A percentile compares a stretch with the other conserved stretches of the same genome.
phyloP scores from a whole-genome alignment of 2,888 invertebrate genomes.

The Plebejus anna region DNA sequence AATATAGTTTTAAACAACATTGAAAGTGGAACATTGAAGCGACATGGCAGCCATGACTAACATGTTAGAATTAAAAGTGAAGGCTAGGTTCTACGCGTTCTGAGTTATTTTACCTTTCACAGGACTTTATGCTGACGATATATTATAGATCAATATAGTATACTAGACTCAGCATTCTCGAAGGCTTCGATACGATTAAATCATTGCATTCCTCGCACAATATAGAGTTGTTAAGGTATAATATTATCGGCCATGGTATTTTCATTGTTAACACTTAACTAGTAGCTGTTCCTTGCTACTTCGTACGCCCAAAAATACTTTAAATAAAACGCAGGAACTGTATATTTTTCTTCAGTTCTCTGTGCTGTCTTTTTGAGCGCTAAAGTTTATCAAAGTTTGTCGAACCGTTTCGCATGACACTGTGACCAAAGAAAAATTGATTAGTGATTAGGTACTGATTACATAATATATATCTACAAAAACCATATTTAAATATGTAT shows the following conservation, averaged over 20 bases:
- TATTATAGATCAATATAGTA: neutral
- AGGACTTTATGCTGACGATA: neutral
- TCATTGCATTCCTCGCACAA: neutral
- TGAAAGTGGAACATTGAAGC: slow-evolving; percentile 23
- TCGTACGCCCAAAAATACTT: too few species aligned
- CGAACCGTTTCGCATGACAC: too few species aligned
- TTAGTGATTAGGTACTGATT: too few species aligned
- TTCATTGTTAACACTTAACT: neutral
- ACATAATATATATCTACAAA: too few species aligned
- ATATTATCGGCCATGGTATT: neutral
- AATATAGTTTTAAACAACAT: slow-evolving; percentile 20
- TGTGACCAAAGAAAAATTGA: too few species aligned
- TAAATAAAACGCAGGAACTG: too few species aligned
- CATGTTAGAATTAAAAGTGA: slow-evolving; percentile 24
- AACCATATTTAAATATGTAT: too few species aligned
- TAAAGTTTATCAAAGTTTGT: too few species aligned
- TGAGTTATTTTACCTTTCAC: neutral
- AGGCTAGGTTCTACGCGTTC: slow-evolving; percentile 11
- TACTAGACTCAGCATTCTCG: neutral
- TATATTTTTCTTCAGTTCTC: too few species aligned
- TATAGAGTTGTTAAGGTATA: neutral
- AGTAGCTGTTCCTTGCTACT: neutral
- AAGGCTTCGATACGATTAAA: neutral
- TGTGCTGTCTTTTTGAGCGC: too few species aligned
- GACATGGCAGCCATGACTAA: slow-evolving; percentile 7